Conservation (phyloP, 1,140 invertebrate species). For the Drosophila pallidifrons region DNA sequence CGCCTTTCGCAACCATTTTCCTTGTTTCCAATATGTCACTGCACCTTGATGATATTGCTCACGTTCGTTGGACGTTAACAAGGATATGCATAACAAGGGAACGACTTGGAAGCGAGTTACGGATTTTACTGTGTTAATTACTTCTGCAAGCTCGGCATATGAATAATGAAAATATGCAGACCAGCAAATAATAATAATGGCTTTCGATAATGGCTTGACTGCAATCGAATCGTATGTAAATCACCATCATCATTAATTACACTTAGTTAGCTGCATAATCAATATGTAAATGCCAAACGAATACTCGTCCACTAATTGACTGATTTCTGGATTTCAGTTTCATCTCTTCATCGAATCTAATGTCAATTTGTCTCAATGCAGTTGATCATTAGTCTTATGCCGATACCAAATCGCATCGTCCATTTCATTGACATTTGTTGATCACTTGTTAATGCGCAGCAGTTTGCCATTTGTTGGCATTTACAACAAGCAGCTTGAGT, state of each 20-base stretch:
- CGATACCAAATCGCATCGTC: background rate
- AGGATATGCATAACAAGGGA: background rate
- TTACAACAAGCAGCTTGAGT: background rate
- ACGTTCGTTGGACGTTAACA: background rate
- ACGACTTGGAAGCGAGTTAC: background rate
- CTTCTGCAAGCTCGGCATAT: no score
- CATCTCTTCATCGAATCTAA: conserved; percentile 3
- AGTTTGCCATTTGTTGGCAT: background rate
- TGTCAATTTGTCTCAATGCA: conserved; percentile 30
- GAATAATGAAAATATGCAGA: no score
- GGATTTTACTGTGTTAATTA: no score
- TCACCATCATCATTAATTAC: conserved; percentile 31
- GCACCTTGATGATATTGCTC: conserved; percentile 45
- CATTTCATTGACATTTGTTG: conserved; percentile 14
- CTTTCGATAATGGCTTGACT: background rate
- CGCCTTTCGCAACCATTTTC: background rate
- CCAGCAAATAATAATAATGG: no score
- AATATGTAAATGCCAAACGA: conserved; percentile 29
- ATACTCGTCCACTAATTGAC: background rate
- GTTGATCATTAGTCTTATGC: conserved; percentile 25
- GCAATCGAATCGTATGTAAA: conserved; percentile 1
- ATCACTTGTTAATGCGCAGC: conserved; percentile 3
- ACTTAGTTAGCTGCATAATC: conserved; percentile 26
- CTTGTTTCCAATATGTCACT: conserved; percentile 61
- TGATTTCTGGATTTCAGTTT: background rate